Evolutionary conservation across 1,140 invertebrate species (phyloP), one percentile per base, ranked within the genome.

Genomic region (Aphidius gifuensis): DNA sequence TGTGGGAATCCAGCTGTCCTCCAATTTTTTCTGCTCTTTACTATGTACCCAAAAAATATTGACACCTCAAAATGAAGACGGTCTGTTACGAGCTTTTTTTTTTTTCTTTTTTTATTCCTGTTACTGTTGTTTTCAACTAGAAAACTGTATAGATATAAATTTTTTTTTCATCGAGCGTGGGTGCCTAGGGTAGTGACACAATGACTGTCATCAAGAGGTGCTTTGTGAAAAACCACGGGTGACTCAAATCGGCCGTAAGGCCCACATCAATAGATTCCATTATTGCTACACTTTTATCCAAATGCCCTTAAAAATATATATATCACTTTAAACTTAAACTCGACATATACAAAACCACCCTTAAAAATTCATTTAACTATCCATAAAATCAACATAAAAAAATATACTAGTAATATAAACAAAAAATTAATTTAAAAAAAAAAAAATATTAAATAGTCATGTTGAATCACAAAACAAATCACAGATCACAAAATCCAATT

Each of bases 171-270:
- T 57, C 32, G 11, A 56, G 51, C n/a, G 40, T 40, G 21, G 21
- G 50, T 55, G 60, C 75, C 69, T 76, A 75, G 66, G 70, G 69
- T 49, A 66, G 9, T 58, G 64, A 55, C 46, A 78, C 76, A 78
- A 80, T 74, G 66, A 75, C 65, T 69, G 72, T 79, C 74, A 76
- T 77, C 75, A 71, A 74, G 68, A 72, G 39, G 66, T 64, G 71
- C 69, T 77, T 79, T 79, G 71, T 79, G 66, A 59, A 62, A 55
- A 65, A 64, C 76, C 62, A 77, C 75, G 72, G 76, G 71, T 75
- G 75, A 72, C 69, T 68, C 62, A 62, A 68, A 53, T 71, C 69
- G 68, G 59, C 63, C 73, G 54, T 56, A 6, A 39, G 47, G 50
- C 68, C 68, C 69, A 68, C 64, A 64, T 72, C 74, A 74, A 75